phyloP scores from a whole-genome alignment of 2,888 invertebrate genomes.

The Teinopalpus imperialis region DNA sequence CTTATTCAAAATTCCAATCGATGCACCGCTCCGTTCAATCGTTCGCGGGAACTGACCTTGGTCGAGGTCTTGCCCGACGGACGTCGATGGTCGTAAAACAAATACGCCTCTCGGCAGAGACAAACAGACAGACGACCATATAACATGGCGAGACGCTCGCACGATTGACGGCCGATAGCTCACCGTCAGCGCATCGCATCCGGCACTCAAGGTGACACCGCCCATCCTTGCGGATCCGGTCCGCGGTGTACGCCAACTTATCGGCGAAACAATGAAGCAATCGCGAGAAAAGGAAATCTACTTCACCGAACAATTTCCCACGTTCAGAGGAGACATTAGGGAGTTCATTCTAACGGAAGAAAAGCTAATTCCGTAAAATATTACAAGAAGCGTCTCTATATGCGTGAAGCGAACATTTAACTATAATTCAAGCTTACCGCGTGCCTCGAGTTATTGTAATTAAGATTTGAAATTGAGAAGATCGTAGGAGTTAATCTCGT shows the following conservation, averaged over 20 bases:
- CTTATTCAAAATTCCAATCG: constrained; percentile 42
- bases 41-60: constrained; percentile 66
- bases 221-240: constrained; percentile 74
- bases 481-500: constrained; percentile 39
- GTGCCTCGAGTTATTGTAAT: constrained; percentile 38
- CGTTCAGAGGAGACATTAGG: constrained; percentile 22
- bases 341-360: constrained; percentile 26
- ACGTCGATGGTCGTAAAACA: constrained; percentile 75
- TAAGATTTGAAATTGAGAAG: constrained; percentile 36
- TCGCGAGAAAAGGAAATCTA: constrained; percentile 32
- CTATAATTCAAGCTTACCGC: constrained; percentile 36
- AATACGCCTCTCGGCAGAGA: constrained; percentile 67
- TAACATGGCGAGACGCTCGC: constrained; percentile 69
- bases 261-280: constrained; percentile 36
- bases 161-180: constrained; percentile 78
- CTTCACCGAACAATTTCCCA: constrained; percentile 27
- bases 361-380: constrained; percentile 41
- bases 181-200: constrained; percentile 68
- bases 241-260: constrained; percentile 41
- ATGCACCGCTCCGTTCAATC: constrained; percentile 45
- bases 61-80: constrained; percentile 63
- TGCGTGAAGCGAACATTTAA: constrained; percentile 30
- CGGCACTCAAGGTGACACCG: constrained; percentile 78
- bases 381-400: constrained; percentile 42
- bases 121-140: constrained; percentile 66